Conservation (phyloP, 1,140 invertebrate genomes). For the Akabosia matsudoensis region DNA sequence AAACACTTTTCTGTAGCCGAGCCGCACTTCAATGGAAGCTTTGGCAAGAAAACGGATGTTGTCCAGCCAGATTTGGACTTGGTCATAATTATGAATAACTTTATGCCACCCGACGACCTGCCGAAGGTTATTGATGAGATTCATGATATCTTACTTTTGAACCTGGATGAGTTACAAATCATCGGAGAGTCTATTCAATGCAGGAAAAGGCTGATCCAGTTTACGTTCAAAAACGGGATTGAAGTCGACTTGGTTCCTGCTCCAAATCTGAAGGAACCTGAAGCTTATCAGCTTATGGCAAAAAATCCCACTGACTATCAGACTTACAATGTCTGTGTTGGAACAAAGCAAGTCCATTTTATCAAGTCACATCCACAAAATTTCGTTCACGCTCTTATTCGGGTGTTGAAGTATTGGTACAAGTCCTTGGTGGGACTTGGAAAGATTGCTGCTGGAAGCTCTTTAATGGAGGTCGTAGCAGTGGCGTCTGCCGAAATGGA, state of each 20-base stretch:
- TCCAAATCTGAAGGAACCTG: neutral
- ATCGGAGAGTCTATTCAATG: too few relatives aligned
- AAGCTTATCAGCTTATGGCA: neutral
- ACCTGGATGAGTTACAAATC: too few relatives aligned
- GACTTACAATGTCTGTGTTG: neutral
- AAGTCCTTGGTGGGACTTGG: neutral
- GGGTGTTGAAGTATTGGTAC: neutral
- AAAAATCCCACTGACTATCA: neutral
- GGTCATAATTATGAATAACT: neutral
- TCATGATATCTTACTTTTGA: too few relatives aligned
- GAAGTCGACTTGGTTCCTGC: slow-evolving; percentile 5
- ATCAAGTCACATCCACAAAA: neutral
- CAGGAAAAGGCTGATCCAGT: neutral
- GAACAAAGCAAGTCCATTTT: neutral
- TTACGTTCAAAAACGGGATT: neutral
- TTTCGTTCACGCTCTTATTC: neutral
- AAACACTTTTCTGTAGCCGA: neutral
- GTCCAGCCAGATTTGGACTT: slow-evolving; percentile 1
- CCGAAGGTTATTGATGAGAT: neutral
- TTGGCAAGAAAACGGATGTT: slow-evolving; percentile 6
- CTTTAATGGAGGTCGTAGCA: neutral
- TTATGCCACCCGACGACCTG: neutral
- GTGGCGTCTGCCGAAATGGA: neutral
- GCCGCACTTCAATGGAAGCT: neutral
- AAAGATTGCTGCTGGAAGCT: neutral